Conservation (phyloP, 2,888 invertebrate species). For the Drosophila sordidapex region DNA sequence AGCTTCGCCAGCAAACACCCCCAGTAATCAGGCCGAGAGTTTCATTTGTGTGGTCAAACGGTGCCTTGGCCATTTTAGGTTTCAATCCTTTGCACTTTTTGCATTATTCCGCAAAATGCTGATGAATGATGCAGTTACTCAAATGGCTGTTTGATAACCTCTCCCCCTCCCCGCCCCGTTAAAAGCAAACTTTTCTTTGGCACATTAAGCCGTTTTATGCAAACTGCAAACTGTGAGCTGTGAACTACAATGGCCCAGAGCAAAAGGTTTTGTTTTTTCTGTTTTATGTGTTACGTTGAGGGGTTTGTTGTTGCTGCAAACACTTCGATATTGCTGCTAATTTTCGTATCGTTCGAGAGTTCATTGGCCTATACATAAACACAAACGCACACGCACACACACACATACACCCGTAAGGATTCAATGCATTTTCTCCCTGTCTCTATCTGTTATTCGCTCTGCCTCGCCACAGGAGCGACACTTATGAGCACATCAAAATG, state of each 20-base stretch:
- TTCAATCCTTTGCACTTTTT: conserved; percentile 9
- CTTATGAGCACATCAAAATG: conserved; percentile 73
- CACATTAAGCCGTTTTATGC: conserved; percentile 35
- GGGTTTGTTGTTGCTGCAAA: conserved; percentile 3
- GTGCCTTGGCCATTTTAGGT: conserved; percentile 19
- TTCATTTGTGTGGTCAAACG: conserved; percentile 2
- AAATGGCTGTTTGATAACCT: conserved; percentile 18
- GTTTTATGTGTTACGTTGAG: conserved; percentile 20
- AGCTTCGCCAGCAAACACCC: neutral
- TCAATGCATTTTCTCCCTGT: conserved; percentile 31
- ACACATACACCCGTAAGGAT: conserved; percentile 1
- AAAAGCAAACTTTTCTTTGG: conserved; percentile 43
- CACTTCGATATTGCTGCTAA: conserved; percentile 25
- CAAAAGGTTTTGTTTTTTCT: conserved; percentile 23
- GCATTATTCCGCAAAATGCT: conserved; percentile 12
- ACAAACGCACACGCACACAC: conserved; percentile 7
- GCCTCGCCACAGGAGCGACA: conserved; percentile 21
- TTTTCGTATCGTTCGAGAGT: conserved; percentile 36
- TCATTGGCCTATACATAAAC: conserved; percentile 61
- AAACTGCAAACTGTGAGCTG: conserved; percentile 48
- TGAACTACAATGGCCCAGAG: conserved; percentile 13
- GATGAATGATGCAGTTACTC: conserved; percentile 35
- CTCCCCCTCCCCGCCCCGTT: no score
- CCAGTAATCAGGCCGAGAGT: neutral
- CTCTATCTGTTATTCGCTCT: neutral